Evolutionary conservation across 2,113 vertebrate species (phyloP).

Genomic region (Pan paniscus): DNA sequence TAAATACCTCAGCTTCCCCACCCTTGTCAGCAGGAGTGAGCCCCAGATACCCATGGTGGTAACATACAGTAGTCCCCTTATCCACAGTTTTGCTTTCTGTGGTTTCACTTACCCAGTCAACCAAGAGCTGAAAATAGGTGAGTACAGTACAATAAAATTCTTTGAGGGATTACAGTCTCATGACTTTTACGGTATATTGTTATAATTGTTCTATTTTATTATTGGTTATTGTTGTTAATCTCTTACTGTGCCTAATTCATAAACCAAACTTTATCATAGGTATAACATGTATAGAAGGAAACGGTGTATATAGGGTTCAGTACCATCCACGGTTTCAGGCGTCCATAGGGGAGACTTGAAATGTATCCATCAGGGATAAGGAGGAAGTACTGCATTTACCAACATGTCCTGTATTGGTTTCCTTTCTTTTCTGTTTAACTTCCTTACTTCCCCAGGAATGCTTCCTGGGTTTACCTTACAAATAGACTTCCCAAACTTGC

Average conservation of each 20-base stretch:
- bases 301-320: background rate
- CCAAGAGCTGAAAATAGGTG: background rate
- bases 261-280: background rate
- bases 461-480: background rate
- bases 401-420: background rate
- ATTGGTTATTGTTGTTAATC: background rate
- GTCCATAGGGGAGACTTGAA: background rate
- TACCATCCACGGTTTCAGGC: background rate
- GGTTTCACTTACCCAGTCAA: background rate
- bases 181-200: background rate
- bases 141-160: background rate
- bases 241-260: background rate
- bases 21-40: background rate
- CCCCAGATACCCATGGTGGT: background rate
- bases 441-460: background rate
- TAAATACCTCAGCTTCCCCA: background rate
- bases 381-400: background rate
- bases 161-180: background rate
- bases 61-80: background rate
- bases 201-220: background rate
- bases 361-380: background rate
- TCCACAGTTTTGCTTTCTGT: background rate
- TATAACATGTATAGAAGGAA: background rate
- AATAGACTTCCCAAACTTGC: background rate
- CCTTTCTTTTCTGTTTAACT: background rate